phyloP scores from a whole-genome alignment of 2,888 invertebrate species.

The Epistrophe grossulariae region DNA sequence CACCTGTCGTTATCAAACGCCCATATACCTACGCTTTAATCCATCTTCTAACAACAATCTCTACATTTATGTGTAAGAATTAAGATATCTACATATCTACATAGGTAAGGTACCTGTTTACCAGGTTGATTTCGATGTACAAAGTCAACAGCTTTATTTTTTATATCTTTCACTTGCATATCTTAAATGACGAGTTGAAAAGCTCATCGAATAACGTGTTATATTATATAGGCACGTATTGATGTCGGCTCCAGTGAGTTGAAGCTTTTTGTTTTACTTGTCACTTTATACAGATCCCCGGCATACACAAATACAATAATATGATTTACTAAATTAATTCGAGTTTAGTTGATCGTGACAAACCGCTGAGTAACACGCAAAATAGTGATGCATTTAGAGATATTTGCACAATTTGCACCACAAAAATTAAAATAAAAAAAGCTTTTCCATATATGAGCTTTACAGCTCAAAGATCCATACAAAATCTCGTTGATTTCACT shows the following conservation, averaged over 20 bases:
- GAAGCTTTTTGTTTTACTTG: constrained; percentile 13
- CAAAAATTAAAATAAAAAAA: not conserved
- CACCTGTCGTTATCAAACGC: constrained; percentile 16
- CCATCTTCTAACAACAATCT: constrained; percentile 6
- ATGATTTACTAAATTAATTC: constrained; percentile 20
- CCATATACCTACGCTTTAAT: not conserved
- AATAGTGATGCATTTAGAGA: constrained; percentile 11
- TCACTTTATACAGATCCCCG: not conserved
- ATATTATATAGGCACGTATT: not conserved
- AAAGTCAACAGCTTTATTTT: constrained; percentile 23
- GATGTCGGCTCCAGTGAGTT: not conserved
- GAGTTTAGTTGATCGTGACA: constrained; percentile 59
- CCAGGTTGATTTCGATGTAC: constrained; percentile 2
- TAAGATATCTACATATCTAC: not conserved
- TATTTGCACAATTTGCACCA: not conserved
- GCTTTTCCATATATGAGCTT: constrained; percentile 3
- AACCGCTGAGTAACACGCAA: constrained; percentile 40
- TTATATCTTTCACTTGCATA: constrained; percentile 14
- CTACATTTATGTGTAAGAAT: not conserved
- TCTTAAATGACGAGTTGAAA: not conserved
- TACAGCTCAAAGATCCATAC: constrained; percentile 1
- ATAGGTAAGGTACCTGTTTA: constrained; percentile 3
- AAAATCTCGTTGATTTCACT: constrained; percentile 1
- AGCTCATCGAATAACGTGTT: constrained; percentile 6
- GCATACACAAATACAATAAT: not conserved